These are phyloP conservation scores for Anabas testudineus DNA, from an alignment of 2,797 vertebrate species.

Conservation along the genomic window DNA sequence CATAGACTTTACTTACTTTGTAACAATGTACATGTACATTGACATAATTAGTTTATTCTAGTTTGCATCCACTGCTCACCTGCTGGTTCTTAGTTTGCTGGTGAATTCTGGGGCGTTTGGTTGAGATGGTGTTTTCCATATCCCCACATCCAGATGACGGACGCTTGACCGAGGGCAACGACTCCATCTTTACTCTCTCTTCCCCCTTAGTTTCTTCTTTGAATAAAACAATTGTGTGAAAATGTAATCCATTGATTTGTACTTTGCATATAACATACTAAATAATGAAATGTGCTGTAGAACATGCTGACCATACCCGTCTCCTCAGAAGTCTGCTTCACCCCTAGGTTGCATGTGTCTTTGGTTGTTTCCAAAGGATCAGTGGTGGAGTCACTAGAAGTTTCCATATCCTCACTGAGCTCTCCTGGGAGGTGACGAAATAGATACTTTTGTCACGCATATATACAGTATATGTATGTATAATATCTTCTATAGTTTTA, in stretches of 20 bases:
- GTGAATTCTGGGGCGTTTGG: conserved; percentile 90
- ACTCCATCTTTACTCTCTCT: conserved; percentile 88
- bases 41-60: conserved; percentile 27
- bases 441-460: conserved; percentile 50
- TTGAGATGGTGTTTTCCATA: conserved; percentile 84
- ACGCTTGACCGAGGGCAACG: conserved; percentile 85
- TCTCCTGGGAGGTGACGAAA: conserved; percentile 84
- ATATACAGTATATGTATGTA: conserved; percentile 16
- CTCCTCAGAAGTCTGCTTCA: conserved; percentile 86
- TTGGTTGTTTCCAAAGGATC: conserved; percentile 90
- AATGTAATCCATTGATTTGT: conserved; percentile 1
- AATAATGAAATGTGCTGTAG: neutral
- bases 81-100: conserved; percentile 93
- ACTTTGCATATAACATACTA: neutral
- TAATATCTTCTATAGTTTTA: neutral
- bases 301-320: conserved; percentile 75
- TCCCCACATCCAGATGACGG: conserved; percentile 84
- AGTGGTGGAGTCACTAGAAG: conserved; percentile 82
- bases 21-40: conserved; percentile 3
- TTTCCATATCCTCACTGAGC: conserved; percentile 88
- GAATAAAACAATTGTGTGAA: conserved; percentile 16
- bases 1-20: neutral
- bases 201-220: conserved; percentile 50
- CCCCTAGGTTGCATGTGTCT: conserved; percentile 85
- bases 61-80: conserved; percentile 77